Conservation (phyloP, 2,797 vertebrate species). For the Antrozous pallidus region DNA sequence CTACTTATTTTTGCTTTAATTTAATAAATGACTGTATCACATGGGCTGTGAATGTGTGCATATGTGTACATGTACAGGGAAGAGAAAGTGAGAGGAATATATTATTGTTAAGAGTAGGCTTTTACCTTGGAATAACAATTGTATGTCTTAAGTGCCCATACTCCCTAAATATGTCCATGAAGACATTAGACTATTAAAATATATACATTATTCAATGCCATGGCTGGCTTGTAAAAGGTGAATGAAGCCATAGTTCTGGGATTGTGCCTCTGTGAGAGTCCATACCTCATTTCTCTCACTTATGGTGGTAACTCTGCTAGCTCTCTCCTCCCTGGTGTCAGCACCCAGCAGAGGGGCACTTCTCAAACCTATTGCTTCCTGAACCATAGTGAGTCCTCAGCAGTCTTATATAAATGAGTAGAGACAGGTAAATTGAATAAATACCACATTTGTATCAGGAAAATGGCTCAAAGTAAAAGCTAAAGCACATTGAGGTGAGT, state of each 20-base stretch:
- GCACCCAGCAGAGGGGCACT: rapidly evolving
- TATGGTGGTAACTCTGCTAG: rapidly evolving
- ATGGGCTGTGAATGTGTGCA: neutral
- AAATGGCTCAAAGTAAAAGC: neutral
- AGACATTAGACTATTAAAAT: neutral
- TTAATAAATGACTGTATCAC: slow-evolving; percentile 26
- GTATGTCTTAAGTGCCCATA: neutral
- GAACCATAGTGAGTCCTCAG: neutral
- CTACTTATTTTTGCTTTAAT: slow-evolving; percentile 12
- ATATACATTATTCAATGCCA: neutral
- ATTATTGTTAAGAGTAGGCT: neutral
- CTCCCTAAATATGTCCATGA: neutral
- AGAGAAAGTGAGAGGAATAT: neutral
- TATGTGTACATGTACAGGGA: neutral
- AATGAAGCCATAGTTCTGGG: neutral
- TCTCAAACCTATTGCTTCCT: rapidly evolving
- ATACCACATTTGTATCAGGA: neutral
- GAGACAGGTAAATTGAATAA: rapidly evolving
- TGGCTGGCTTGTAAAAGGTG: rapidly evolving
- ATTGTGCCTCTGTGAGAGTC: rapidly evolving
- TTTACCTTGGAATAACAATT: neutral
- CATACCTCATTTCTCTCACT: rapidly evolving
- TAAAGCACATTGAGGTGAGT: neutral
- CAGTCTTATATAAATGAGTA: rapidly evolving
- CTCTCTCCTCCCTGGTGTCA: neutral